Percentiles rank a stretch among this genome's conserved stretches.
Conservation (phyloP, 2,888 invertebrate genomes). For the Polydrusus cervinus region DNA sequence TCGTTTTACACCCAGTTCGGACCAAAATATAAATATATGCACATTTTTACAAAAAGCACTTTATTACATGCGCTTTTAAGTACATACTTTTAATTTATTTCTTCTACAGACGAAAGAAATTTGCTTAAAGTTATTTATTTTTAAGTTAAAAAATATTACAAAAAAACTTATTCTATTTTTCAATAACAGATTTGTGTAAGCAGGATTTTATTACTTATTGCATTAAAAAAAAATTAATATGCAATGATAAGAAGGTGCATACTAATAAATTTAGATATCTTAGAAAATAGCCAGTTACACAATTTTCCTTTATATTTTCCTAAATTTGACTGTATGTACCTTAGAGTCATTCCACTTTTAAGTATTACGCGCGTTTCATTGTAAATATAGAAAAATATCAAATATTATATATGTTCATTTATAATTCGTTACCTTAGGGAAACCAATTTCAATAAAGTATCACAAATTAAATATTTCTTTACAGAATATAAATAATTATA, state of each 20-base stretch:
- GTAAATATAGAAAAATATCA: too few species aligned
- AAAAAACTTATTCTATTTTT: not conserved
- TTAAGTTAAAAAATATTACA: not conserved
- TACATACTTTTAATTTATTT: slow-evolving; percentile 61
- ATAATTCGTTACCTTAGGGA: too few species aligned
- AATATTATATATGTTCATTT: too few species aligned
- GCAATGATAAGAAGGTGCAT: not conserved
- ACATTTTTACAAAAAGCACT: slow-evolving; percentile 31
- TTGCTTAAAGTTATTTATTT: slow-evolving; percentile 12
- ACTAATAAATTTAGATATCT: not conserved
- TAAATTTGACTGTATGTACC: not conserved
- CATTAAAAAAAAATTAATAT: too few species aligned
- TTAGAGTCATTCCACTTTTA: too few species aligned
- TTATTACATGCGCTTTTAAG: slow-evolving; percentile 51
- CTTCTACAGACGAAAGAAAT: slow-evolving; percentile 45
- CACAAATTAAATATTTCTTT: too few species aligned
- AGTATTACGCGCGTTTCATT: too few species aligned
- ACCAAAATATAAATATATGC: slow-evolving; percentile 63
- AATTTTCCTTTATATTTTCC: not conserved
- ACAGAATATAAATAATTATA: too few species aligned
- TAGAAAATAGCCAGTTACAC: too few species aligned
- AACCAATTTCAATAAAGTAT: too few species aligned
- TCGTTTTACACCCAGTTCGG: slow-evolving; percentile 72
- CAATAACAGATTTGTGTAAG: not conserved
- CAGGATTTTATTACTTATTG: too few species aligned